A percentile compares a stretch with the other conserved stretches of the same genome.
Conservation (phyloP, 2,113 vertebrate genomes). For the Ictalurus furcatus region DNA sequence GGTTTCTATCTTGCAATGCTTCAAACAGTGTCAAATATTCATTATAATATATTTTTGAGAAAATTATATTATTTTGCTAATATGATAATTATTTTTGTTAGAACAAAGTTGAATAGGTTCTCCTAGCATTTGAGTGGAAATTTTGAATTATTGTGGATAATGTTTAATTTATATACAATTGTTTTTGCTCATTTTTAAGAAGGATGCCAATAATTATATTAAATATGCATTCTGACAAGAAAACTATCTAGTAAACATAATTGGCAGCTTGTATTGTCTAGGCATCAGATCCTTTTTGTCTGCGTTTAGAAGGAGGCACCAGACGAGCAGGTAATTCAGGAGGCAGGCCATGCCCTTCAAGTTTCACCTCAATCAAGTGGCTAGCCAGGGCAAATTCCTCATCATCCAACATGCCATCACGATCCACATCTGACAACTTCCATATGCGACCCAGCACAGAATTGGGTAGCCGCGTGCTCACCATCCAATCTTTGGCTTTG, state of each 20-base stretch:
- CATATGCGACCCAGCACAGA: constrained; percentile 90
- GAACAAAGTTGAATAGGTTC: not conserved
- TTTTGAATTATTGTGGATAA: not conserved
- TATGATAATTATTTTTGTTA: not conserved
- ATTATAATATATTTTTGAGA: not conserved
- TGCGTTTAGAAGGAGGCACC: constrained; percentile 87
- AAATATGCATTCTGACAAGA: constrained; percentile 15
- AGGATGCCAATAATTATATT: not conserved
- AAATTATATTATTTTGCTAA: not conserved
- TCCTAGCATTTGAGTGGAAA: not conserved
- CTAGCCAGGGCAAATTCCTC: constrained; percentile 92
- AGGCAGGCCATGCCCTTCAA: constrained; percentile 87
- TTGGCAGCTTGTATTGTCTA: constrained; percentile 36
- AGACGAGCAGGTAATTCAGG: constrained; percentile 82
- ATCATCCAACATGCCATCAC: constrained; percentile 90
- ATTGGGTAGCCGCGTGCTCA: constrained; percentile 88
- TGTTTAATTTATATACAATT: not conserved
- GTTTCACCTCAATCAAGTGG: constrained; percentile 90
- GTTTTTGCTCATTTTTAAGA: not conserved
- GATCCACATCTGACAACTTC: constrained; percentile 91
- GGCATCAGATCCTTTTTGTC: constrained; percentile 84
- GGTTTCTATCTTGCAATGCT: not conserved
- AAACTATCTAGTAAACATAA: not conserved
- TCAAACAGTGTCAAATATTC: not conserved
- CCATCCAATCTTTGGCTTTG: constrained; percentile 92